A percentile compares a stretch with the other conserved stretches of the same genome.
These are phyloP conservation scores for Torymus aiolomorphi DNA, from an alignment of 2,888 invertebrate genomes.

Conservation along the genomic window DNA sequence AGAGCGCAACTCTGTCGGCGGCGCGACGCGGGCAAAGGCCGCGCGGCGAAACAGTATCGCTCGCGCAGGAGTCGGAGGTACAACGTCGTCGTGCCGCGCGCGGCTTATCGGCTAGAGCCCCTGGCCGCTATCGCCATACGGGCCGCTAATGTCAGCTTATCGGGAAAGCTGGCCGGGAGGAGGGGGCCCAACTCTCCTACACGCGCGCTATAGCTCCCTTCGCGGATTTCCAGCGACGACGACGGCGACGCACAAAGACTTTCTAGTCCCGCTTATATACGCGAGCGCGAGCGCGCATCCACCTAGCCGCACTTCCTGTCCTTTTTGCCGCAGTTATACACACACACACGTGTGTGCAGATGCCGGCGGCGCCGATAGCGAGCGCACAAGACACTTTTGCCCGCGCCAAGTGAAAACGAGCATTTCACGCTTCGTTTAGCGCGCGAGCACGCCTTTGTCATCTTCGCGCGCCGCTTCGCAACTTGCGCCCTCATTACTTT, in stretches of 20 bases:
- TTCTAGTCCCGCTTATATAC: constrained; percentile 17
- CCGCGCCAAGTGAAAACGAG: constrained; percentile 41
- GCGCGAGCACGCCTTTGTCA: constrained; percentile 21
- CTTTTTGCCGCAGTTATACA: too few species aligned
- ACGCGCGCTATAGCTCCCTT: not conserved
- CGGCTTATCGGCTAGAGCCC: constrained; percentile 36
- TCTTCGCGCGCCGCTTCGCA: constrained; percentile 24
- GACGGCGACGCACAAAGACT: constrained; percentile 31
- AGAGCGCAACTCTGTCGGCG: too few species aligned
- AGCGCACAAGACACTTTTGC: constrained; percentile 11
- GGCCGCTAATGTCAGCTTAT: constrained; percentile 55
- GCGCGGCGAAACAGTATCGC: too few species aligned
- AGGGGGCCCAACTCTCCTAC: not conserved
- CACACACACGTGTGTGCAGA: not conserved
- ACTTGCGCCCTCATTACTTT: constrained; percentile 7
- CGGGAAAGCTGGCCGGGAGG: not conserved
- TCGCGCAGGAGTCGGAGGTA: not conserved
- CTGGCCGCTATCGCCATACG: constrained; percentile 50
- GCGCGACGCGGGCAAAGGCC: too few species aligned
- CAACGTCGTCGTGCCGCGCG: not conserved
- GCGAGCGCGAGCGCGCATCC: not conserved
- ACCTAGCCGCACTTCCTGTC: too few species aligned
- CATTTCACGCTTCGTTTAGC: constrained; percentile 39
- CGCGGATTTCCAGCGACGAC: constrained; percentile 23
- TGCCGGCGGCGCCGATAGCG: too few species aligned